Conservation (phyloP, 37 sponge, comb jelly and placozoan species). For the Oopsacas minuta region DNA sequence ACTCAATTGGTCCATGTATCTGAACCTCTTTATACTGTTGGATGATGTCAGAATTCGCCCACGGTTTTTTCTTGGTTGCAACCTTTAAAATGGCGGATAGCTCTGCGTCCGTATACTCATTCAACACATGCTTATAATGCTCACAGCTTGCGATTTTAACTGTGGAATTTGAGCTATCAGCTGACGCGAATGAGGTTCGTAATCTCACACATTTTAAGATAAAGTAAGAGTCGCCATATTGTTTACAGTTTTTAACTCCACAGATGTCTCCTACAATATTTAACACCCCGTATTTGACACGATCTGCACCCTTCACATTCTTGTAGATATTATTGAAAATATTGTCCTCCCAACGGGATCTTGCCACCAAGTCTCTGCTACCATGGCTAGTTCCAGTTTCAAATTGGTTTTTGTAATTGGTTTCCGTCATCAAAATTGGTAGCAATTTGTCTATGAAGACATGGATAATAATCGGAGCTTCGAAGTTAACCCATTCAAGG, state of each 20-base stretch:
- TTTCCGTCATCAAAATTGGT: conserved; percentile 35
- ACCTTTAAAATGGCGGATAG: conserved; percentile 49
- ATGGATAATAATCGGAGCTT: conserved; percentile 61
- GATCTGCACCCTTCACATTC: conserved; percentile 26
- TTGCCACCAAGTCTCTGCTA: conserved; percentile 23
- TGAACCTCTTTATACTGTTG: conserved; percentile 52
- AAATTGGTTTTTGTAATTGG: conserved; percentile 60
- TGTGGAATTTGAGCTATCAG: conserved; percentile 27
- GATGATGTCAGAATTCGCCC: conserved; percentile 30
- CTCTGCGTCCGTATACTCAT: conserved; percentile 40
- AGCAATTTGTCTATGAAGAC: conserved; percentile 36
- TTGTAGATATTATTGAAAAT: conserved; percentile 50
- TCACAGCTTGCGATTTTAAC: conserved; percentile 60
- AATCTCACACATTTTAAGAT: conserved; percentile 50
- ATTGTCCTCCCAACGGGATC: conserved; percentile 41
- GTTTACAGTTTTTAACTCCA: conserved; percentile 43
- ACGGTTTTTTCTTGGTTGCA: conserved; percentile 31
- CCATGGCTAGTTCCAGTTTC: conserved; percentile 42
- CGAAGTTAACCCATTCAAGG: conserved; percentile 38
- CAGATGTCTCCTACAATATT: conserved; percentile 55
- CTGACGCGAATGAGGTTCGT: conserved; percentile 50
- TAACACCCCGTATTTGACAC: conserved; percentile 60
- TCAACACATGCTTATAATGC: conserved; percentile 51
- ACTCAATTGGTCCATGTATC: conserved; percentile 50
- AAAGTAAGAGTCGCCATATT: conserved; percentile 54